Percentiles rank a stretch among this genome's conserved stretches.
Conservation (phyloP, 2,797 vertebrate genomes). For the Hirundo rustica region DNA sequence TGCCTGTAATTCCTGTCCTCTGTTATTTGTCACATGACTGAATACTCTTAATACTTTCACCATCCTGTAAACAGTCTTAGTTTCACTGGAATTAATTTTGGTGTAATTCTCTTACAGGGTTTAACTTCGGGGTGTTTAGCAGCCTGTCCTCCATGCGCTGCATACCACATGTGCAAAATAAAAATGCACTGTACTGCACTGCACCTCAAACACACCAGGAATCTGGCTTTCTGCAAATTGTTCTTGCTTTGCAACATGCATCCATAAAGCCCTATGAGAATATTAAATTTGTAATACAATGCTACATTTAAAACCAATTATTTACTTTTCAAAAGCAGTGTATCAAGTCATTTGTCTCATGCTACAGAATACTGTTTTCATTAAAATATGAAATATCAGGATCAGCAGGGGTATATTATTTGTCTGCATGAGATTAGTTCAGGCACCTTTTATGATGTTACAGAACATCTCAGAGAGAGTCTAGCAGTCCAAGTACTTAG, state of each 20-base stretch:
- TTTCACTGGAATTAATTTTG: not conserved
- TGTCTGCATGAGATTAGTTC: not conserved
- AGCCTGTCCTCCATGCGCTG: not conserved
- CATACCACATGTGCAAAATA: not conserved
- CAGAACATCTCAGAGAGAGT: not conserved
- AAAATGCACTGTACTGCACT: not conserved
- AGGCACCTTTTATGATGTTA: not conserved
- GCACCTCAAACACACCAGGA: not conserved
- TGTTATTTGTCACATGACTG: not conserved
- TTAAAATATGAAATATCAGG: not conserved
- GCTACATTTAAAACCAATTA: conserved; percentile 26
- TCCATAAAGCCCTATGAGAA: not conserved
- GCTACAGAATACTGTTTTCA: not conserved
- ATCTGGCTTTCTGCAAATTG: conserved; percentile 17
- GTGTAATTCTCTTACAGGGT: not conserved
- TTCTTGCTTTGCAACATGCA: conserved; percentile 31
- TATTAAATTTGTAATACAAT: conserved; percentile 12
- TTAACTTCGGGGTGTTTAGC: not conserved
- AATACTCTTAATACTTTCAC: not conserved
- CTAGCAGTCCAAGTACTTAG: not conserved
- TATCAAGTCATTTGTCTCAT: not conserved
- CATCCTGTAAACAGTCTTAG: not conserved
- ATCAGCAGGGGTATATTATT: not conserved
- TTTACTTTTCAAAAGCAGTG: conserved; percentile 14
- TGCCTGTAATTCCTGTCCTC: not conserved